phyloP scores from a whole-genome alignment of 2,113 vertebrate species.

The Chionis minor region DNA sequence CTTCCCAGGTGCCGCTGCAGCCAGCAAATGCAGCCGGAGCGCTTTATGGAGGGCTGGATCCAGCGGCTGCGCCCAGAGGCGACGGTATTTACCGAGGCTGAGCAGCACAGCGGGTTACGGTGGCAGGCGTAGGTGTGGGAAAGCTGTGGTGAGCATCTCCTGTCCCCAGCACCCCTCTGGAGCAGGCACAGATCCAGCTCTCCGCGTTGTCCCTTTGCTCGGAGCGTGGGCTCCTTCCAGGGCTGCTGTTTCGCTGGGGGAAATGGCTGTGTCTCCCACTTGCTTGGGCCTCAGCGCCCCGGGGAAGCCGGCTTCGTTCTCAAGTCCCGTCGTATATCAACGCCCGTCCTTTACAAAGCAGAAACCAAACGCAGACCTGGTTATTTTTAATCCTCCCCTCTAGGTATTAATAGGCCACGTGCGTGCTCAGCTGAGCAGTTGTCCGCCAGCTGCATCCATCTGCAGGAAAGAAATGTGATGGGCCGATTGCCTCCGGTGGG shows the following conservation, averaged over 20 bases:
- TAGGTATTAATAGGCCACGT: neutral
- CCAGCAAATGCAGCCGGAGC: neutral
- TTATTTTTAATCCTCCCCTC: neutral
- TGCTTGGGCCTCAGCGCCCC: neutral
- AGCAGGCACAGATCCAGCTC: too few species aligned
- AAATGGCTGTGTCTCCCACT: rapidly evolving
- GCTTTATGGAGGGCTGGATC: neutral
- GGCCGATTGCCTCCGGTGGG: neutral
- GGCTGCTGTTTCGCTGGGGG: neutral
- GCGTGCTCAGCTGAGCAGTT: neutral
- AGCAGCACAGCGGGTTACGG: neutral
- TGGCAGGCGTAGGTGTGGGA: neutral
- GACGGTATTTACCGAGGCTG: neutral
- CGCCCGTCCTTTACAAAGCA: neutral
- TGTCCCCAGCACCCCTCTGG: neutral
- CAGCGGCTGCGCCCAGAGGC: neutral
- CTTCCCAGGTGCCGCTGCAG: rapidly evolving
- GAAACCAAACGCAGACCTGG: neutral
- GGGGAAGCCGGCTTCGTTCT: neutral
- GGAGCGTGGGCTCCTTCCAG: rapidly evolving
- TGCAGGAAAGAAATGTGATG: neutral
- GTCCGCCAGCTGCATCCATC: neutral
- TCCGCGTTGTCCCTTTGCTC: rapidly evolving
- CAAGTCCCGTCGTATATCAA: neutral
- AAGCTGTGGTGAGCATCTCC: neutral